Percentiles rank a stretch among this genome's conserved stretches.
Conservation (phyloP, 2,888 invertebrate species). For the Sarcophaga carnaria region DNA sequence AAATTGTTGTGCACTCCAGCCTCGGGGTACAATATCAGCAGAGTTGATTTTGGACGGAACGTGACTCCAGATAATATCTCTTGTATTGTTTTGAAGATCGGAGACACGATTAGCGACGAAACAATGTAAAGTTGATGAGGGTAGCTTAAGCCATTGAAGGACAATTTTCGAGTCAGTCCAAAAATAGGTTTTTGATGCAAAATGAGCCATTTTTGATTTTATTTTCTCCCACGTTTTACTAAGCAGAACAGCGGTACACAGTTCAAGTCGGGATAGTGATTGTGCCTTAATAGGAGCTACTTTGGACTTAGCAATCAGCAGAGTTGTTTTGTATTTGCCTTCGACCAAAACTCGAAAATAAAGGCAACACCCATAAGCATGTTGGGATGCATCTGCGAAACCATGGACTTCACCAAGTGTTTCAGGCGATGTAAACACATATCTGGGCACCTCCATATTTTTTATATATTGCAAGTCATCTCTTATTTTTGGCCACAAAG, state of each 20-base stretch:
- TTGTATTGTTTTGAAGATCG: slow-evolving; percentile 53
- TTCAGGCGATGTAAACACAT: neutral
- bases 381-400: slow-evolving; percentile 16
- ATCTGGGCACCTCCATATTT: slow-evolving; percentile 38
- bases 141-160: slow-evolving; percentile 23
- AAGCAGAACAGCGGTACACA: slow-evolving; percentile 62
- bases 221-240: slow-evolving; percentile 31
- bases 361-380: neutral
- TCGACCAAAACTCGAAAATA: slow-evolving; percentile 31
- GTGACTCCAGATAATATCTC: slow-evolving; percentile 36
- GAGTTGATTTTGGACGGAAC: slow-evolving; percentile 50
- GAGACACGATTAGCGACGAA: slow-evolving; percentile 66
- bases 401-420: neutral
- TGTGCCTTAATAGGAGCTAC: slow-evolving; percentile 65
- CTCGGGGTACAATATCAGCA: slow-evolving; percentile 51
- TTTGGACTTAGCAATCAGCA: slow-evolving; percentile 66
- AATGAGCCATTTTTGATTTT: neutral
- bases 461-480: slow-evolving; percentile 22
- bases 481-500: slow-evolving; percentile 41
- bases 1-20: slow-evolving; percentile 47
- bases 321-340: slow-evolving; percentile 12
- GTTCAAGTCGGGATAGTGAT: slow-evolving; percentile 60
- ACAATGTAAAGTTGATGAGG: slow-evolving; percentile 53
- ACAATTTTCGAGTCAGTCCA: slow-evolving; percentile 34
- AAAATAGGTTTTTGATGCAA: slow-evolving; percentile 1